Base-by-base conservation (phyloP, 2,797 vertebrate species). In the Chloroceryle amazona region DNA sequence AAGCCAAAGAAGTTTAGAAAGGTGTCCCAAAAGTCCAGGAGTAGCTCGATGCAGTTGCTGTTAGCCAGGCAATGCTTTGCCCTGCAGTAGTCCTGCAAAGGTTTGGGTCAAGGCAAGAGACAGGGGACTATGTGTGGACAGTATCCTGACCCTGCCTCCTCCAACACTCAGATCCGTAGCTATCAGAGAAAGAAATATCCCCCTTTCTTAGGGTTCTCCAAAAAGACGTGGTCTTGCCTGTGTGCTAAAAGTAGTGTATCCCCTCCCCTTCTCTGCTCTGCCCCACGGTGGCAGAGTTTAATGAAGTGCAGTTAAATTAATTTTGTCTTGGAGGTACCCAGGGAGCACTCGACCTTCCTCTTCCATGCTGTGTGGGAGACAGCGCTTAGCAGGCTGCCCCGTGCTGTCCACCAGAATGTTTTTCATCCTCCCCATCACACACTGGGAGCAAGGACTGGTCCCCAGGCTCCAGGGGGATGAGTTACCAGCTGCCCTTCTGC, bases 381-480 rank as follows among this genome's bases (percentile, higher is more conserved):
- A 33, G 61, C 33, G 78, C n/a, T 76, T 3, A 2, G 71, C 60
- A 54, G 70, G 16, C 35, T 75, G 33, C 47, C 17, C 39, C 4
- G 0, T 60, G 47, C 61, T 76, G 37, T 68, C 33, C 35, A 13
- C 37, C 49, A 31, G 9, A 58, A 67, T 2, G 3, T 42, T 31
- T 63, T 11, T 17, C 1, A 2, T 85, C 58, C 10, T 47, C 17
- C 58, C 9, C 0, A 0, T 63, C 14, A 9, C 33, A 2, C 0
- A 0, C 37, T n/a, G 51, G 46, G 49, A 41, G 52, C 52, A 8
- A 60, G 55, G 62, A 11, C 39, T 90, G 4, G 5, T 79, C 66
- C 71, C 26, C 21, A 22, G 11, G 33, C 35, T 78, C 51, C 1
- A 1, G 49, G 41, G 51, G 31, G 61, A 39, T 37, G 33, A 70